These are phyloP conservation scores for Pocota personata DNA, from an alignment of 2,888 invertebrate species.

Conservation along the genomic window DNA sequence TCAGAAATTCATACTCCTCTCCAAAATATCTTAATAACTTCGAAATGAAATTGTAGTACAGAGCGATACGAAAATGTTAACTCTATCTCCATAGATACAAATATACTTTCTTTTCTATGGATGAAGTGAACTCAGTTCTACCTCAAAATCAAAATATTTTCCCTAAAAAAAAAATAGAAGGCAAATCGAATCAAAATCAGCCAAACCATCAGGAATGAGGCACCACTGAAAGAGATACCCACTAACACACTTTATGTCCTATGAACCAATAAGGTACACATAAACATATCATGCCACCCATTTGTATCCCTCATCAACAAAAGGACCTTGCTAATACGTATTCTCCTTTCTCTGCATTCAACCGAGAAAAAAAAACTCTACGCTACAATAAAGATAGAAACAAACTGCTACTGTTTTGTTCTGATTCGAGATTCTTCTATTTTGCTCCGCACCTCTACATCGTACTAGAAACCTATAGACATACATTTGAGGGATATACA, in stretches of 20 bases:
- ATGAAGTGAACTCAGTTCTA: background rate
- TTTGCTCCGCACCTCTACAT: background rate
- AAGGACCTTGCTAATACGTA: background rate
- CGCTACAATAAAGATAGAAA: background rate
- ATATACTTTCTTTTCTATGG: background rate
- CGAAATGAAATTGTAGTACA: background rate
- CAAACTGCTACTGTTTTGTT: background rate
- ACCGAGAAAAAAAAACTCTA: background rate
- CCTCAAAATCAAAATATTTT: constrained; percentile 8
- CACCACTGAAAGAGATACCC: background rate
- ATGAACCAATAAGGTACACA: background rate
- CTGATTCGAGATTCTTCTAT: background rate
- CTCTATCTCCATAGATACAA: background rate
- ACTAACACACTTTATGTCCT: background rate
- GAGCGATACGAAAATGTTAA: background rate
- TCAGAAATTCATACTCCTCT: background rate
- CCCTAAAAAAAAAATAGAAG: background rate
- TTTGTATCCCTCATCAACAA: background rate
- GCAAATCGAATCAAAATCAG: constrained; percentile 8
- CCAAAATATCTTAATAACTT: background rate
- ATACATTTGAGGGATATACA: background rate
- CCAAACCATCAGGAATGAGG: background rate
- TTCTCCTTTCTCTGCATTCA: background rate
- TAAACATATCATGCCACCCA: background rate
- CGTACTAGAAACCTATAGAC: background rate